Conservation (phyloP, 2,797 vertebrate species). For the Sitta carolinensis region DNA sequence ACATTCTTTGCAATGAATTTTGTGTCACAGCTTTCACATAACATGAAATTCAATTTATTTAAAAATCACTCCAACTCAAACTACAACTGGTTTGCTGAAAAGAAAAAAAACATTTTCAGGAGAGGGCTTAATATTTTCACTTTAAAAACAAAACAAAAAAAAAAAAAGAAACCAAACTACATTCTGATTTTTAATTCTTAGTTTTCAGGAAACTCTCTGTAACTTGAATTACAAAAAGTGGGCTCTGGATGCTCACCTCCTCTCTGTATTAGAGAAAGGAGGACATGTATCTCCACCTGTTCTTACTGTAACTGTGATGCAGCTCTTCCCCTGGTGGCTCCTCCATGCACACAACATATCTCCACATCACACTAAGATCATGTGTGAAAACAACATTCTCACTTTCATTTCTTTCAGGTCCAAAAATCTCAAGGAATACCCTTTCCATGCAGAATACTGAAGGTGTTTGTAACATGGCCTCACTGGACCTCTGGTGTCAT, state of each 20-base stretch:
- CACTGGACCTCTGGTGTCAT: neutral
- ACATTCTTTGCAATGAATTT: neutral
- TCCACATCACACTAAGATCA: neutral
- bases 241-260: neutral
- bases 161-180: neutral
- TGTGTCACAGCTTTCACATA: neutral
- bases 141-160: neutral
- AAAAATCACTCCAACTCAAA: neutral
- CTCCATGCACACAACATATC: neutral
- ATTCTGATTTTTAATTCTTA: neutral
- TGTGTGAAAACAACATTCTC: neutral
- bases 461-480: neutral
- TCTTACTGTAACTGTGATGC: neutral
- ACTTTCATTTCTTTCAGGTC: neutral
- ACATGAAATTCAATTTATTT: neutral
- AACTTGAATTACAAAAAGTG: neutral
- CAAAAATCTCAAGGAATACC: slow-evolving; percentile 51
- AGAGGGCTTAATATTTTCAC: neutral
- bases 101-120: neutral
- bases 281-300: neutral
- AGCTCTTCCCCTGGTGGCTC: neutral
- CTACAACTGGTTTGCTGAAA: neutral
- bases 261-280: neutral
- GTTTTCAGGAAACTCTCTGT: neutral
- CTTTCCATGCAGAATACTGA: slow-evolving; percentile 49